Evolutionary conservation across 2,113 vertebrate species (phyloP).

Genomic region (Fulmarus glacialis): DNA sequence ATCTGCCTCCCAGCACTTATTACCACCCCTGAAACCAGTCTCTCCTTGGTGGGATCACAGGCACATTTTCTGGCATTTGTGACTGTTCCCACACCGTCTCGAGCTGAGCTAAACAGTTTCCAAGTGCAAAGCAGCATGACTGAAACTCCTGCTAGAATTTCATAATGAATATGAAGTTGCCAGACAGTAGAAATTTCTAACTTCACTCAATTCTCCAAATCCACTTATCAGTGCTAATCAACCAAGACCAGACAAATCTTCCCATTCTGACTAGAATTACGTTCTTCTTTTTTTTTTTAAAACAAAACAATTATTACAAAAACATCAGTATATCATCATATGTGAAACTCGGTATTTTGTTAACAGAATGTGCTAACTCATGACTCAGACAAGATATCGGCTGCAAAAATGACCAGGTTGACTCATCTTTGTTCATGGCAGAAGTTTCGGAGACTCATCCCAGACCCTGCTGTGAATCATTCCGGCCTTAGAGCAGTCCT

Average conservation of each 20-base stretch:
- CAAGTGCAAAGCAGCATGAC: conserved; percentile 4
- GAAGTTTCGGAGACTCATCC: not conserved
- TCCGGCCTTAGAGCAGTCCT: not conserved
- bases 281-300: not conserved
- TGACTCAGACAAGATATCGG: not conserved
- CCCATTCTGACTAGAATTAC: not conserved
- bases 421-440: not conserved
- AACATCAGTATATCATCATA: not conserved
- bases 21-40: not conserved
- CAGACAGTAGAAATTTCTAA: conserved; percentile 10
- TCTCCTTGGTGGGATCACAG: not conserved
- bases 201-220: not conserved
- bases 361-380: not conserved
- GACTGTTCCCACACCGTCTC: not conserved
- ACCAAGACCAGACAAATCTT: not conserved
- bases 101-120: not conserved
- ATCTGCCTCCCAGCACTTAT: not conserved
- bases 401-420: not conserved
- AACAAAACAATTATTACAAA: not conserved
- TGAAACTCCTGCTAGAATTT: not conserved
- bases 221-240: not conserved
- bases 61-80: not conserved
- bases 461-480: not conserved
- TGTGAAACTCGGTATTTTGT: not conserved
- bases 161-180: not conserved